Evolutionary conservation across 2,888 invertebrate species (phyloP).

Genomic region (Vannuccia rotundouncinata): DNA sequence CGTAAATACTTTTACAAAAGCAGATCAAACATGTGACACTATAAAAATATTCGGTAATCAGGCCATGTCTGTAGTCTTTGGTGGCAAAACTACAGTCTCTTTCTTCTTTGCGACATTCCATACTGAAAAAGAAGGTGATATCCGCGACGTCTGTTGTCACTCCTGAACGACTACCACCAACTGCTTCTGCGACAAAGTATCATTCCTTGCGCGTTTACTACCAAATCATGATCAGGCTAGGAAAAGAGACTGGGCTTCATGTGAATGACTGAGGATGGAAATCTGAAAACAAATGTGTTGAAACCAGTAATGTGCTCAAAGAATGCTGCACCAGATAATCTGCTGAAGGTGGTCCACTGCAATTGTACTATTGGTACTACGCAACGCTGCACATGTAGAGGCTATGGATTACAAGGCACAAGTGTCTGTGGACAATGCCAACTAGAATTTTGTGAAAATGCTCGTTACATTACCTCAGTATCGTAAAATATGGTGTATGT

Average conservation of each 20-base stretch:
- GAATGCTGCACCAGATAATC: constrained; percentile 36
- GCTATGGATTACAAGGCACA: constrained; percentile 25
- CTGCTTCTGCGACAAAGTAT: constrained; percentile 21
- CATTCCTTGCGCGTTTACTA: constrained; percentile 15
- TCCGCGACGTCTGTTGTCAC: constrained; percentile 35
- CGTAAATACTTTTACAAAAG: background rate
- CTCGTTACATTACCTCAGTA: constrained; percentile 19
- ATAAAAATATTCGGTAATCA: constrained; percentile 18
- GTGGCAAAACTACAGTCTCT: constrained; percentile 28
- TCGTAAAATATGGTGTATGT: background rate
- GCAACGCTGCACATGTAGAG: constrained; percentile 33
- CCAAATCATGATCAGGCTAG: constrained; percentile 11
- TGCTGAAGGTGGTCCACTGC: constrained; percentile 28
- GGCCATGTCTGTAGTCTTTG: constrained; percentile 33
- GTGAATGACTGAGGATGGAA: constrained; percentile 35
- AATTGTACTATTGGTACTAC: constrained; percentile 13
- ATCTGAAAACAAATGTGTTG: constrained; percentile 24
- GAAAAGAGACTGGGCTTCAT: constrained; percentile 13
- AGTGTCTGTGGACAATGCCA: constrained; percentile 37
- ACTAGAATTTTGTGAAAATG: constrained; percentile 25
- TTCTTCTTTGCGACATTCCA: constrained; percentile 6
- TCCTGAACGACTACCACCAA: constrained; percentile 27
- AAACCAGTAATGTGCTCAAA: constrained; percentile 19
- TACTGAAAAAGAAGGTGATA: constrained; percentile 31
- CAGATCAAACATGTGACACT: constrained; percentile 25